Evolutionary conservation across 2,113 vertebrate species (phyloP).

Genomic region (Elachura formosa): DNA sequence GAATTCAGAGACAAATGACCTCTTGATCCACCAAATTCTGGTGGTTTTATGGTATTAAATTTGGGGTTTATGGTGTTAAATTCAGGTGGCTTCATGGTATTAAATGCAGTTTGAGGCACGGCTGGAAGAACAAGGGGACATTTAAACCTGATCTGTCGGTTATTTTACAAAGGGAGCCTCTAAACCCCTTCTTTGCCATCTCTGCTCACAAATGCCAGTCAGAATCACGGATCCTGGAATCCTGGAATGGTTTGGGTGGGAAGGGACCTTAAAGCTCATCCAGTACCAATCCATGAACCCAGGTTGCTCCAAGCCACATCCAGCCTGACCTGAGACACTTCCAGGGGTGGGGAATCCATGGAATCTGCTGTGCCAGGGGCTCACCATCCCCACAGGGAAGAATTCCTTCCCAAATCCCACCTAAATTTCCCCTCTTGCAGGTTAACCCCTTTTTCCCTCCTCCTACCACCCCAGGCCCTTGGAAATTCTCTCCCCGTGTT

Average conservation of each 20-base stretch:
- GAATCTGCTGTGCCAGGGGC: neutral
- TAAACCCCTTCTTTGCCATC: neutral
- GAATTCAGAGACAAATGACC: neutral
- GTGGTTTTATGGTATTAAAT: fast-evolving
- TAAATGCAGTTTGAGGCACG: neutral
- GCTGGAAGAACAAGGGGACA: fast-evolving
- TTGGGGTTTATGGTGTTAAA: fast-evolving
- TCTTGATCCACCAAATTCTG: fast-evolving
- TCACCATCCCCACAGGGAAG: too few species aligned
- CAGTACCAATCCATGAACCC: neutral
- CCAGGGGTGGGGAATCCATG: neutral
- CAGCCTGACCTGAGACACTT: neutral
- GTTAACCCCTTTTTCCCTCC: neutral
- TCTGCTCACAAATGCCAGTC: neutral
- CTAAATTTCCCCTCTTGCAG: neutral
- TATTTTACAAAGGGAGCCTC: fast-evolving
- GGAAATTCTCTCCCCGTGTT: neutral
- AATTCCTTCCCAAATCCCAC: neutral
- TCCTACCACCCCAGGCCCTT: neutral
- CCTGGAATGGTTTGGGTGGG: neutral
- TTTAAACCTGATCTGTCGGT: neutral
- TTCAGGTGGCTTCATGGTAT: fast-evolving
- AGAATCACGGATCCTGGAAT: neutral
- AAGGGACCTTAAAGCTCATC: neutral
- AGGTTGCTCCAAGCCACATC: fast-evolving